These are phyloP conservation scores for Cardiocondyla obscurior DNA, from an alignment of 1,140 invertebrate genomes.

Conservation along the genomic window DNA sequence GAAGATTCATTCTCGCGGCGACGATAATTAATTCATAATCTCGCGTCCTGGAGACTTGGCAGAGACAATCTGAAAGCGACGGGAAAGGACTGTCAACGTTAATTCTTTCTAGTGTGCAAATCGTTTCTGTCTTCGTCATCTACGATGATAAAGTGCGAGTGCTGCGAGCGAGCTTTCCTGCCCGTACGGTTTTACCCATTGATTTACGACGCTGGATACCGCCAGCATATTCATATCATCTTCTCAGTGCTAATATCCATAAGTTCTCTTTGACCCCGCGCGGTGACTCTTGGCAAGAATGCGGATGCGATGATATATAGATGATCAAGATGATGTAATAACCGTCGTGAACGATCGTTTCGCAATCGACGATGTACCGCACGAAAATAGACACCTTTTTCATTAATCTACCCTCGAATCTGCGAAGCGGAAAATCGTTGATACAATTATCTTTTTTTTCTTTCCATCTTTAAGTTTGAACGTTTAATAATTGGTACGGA, in stretches of 20 bases:
- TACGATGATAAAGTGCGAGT: conserved; percentile 68
- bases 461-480: background rate
- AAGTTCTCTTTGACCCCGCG: conserved; percentile 65
- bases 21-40: conserved; percentile 70
- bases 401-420: background rate
- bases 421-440: background rate
- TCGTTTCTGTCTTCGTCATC: conserved; percentile 70
- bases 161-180: conserved; percentile 26
- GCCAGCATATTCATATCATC: conserved; percentile 72
- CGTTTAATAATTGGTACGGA: background rate
- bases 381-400: background rate
- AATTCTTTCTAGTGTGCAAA: conserved; percentile 65
- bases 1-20: conserved; percentile 39
- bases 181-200: conserved; percentile 54
- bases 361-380: background rate
- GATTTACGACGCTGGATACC: conserved; percentile 65
- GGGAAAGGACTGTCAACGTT: conserved; percentile 60
- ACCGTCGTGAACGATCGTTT: conserved; percentile 27
- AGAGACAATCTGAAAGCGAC: conserved; percentile 42
- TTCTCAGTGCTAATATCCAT: conserved; percentile 69
- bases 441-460: background rate
- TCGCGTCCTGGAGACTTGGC: conserved; percentile 46
- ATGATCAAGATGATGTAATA: conserved; percentile 32
- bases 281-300: conserved; percentile 53
- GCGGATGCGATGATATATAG: conserved; percentile 43